Conservation (phyloP, 1,140 invertebrate species). For the Streblospio benedicti region DNA sequence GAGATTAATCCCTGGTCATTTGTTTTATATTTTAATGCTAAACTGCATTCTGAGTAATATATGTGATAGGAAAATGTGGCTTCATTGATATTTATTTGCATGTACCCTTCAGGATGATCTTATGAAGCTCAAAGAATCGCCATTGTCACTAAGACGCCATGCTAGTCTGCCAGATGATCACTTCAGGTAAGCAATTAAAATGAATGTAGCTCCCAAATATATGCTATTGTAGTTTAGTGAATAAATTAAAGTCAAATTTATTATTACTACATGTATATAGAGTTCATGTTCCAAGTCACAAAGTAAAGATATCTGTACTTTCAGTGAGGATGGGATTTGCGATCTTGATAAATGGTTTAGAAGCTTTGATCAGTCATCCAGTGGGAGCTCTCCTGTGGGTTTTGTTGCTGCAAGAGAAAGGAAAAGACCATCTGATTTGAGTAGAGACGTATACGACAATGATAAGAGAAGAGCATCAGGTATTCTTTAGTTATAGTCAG, state of each 20-base stretch:
- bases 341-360: slow-evolving; percentile 57
- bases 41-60: too few species aligned
- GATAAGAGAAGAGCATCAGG: slow-evolving; percentile 25
- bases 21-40: too few species aligned
- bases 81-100: too few species aligned
- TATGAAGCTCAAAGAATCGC: slow-evolving; percentile 53
- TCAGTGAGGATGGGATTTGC: slow-evolving; percentile 53
- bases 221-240: not conserved
- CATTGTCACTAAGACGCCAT: slow-evolving; percentile 54
- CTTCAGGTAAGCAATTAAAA: slow-evolving; percentile 48
- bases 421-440: slow-evolving; percentile 23
- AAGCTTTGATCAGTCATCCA: slow-evolving; percentile 49
- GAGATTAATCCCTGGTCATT: not conserved
- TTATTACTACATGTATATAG: slow-evolving; percentile 13
- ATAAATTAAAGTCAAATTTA: not conserved
- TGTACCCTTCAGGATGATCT: slow-evolving; percentile 51
- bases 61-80: too few species aligned
- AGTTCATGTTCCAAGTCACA: slow-evolving; percentile 10
- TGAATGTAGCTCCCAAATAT: not conserved
- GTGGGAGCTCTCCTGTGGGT: slow-evolving; percentile 55
- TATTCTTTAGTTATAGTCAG: slow-evolving; percentile 13
- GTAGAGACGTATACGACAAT: slow-evolving; percentile 23
- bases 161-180: slow-evolving; percentile 53
- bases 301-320: slow-evolving; percentile 16
- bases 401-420: slow-evolving; percentile 34